These are phyloP conservation scores for Silvanus unidentatus DNA, from an alignment of 2,888 invertebrate species.

Conservation along the genomic window DNA sequence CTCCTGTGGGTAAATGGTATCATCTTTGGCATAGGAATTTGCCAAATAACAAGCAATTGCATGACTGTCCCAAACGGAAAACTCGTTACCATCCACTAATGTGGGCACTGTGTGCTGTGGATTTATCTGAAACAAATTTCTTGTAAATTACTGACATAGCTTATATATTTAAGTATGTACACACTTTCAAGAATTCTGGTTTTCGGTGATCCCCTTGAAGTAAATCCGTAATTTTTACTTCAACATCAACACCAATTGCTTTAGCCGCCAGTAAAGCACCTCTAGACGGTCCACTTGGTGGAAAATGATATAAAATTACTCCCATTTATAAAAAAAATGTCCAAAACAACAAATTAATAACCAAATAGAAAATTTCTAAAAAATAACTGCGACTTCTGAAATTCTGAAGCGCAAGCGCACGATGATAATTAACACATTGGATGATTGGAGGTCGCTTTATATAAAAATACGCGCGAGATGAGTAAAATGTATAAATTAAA, in stretches of 20 bases:
- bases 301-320: slow-evolving; percentile 56
- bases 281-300: slow-evolving; percentile 57
- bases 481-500: too few relatives aligned
- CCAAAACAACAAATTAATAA: too few relatives aligned
- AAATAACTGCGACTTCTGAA: too few relatives aligned
- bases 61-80: slow-evolving; percentile 62
- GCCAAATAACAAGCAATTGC: slow-evolving; percentile 60
- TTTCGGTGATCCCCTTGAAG: slow-evolving; percentile 55
- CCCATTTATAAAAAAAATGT: slow-evolving; percentile 37
- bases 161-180: too few relatives aligned
- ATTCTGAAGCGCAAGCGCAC: too few relatives aligned
- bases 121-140: slow-evolving; percentile 50
- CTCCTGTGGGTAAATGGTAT: slow-evolving; percentile 57
- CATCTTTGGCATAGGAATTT: slow-evolving; percentile 56
- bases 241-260: slow-evolving; percentile 52
- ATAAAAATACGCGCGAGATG: too few relatives aligned
- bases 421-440: too few relatives aligned
- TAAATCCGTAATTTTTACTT: slow-evolving; percentile 51
- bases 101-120: slow-evolving; percentile 66
- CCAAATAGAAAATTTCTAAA: too few relatives aligned
- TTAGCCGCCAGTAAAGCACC: slow-evolving; percentile 56
- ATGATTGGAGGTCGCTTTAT: too few relatives aligned
- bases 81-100: slow-evolving; percentile 60
- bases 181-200: slow-evolving; percentile 50
- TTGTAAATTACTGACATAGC: not conserved